Evolutionary conservation across 2,888 invertebrate genomes (phyloP).

Genomic region (Helleia helle): DNA sequence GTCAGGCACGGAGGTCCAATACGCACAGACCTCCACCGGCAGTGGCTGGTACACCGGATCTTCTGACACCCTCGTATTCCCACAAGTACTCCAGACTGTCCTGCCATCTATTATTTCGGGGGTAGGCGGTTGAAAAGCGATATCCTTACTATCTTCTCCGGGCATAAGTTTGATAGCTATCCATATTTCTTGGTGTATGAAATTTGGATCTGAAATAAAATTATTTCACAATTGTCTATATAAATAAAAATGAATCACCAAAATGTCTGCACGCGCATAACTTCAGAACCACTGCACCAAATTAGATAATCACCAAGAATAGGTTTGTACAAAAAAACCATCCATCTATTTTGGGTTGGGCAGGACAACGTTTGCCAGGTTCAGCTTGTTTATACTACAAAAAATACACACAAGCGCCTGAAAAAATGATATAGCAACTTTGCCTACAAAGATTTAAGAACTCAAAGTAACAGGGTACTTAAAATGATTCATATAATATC

Average conservation of each 20-base stretch:
- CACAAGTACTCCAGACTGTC: slow-evolving; percentile 52
- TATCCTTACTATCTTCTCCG: slow-evolving; percentile 51
- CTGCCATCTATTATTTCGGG: slow-evolving; percentile 51
- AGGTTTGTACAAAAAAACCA: too few relatives aligned
- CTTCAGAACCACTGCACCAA: too few relatives aligned
- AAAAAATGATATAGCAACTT: slow-evolving; percentile 11
- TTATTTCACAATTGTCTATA: too few relatives aligned
- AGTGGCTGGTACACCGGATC: slow-evolving; percentile 48
- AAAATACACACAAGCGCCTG: slow-evolving; percentile 12
- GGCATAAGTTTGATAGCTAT: slow-evolving; percentile 56
- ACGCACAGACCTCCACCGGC: slow-evolving; percentile 52
- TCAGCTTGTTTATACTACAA: too few relatives aligned
- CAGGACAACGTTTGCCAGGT: too few relatives aligned
- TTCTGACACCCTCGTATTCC: slow-evolving; percentile 52
- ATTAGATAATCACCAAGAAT: too few relatives aligned
- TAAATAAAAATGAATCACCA: too few relatives aligned
- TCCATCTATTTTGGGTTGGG: too few relatives aligned
- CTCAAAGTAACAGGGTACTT: too few relatives aligned
- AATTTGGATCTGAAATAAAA: slow-evolving; percentile 52
- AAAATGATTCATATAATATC: slow-evolving; percentile 11
- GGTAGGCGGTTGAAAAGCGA: slow-evolving; percentile 45
- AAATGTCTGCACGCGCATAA: too few relatives aligned
- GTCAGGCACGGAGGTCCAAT: slow-evolving; percentile 64
- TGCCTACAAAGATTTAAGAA: not conserved
- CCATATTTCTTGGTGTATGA: slow-evolving; percentile 59